phyloP scores from a whole-genome alignment of 2,113 vertebrate genomes.

The Pluvianellus socialis region DNA sequence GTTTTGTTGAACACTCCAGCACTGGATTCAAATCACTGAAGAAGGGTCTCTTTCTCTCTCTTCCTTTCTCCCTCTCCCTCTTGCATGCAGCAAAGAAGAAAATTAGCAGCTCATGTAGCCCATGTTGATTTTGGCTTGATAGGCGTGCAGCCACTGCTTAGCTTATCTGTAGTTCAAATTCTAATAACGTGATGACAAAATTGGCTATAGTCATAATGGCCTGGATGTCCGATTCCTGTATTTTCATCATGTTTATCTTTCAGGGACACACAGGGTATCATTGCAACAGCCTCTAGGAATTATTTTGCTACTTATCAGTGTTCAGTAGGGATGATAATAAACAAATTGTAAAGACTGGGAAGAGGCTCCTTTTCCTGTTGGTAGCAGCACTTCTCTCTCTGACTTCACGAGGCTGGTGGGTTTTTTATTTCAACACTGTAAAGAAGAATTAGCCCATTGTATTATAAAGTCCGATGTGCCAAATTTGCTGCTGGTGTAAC shows the following conservation, averaged over 20 bases:
- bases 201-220: neutral
- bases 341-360: neutral
- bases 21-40: slow-evolving; percentile 32
- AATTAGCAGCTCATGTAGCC: neutral
- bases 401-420: neutral
- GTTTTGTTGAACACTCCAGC: neutral
- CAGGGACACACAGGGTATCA: neutral
- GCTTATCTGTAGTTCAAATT: neutral
- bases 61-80: neutral
- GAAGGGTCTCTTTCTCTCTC: neutral
- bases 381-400: neutral
- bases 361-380: neutral
- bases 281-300: neutral
- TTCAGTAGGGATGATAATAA: slow-evolving; percentile 25
- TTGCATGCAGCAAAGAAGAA: slow-evolving; percentile 22
- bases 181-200: neutral
- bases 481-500: neutral
- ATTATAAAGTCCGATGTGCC: neutral
- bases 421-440: neutral
- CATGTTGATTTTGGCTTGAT: slow-evolving; percentile 7
- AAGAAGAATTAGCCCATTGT: neutral
- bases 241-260: neutral
- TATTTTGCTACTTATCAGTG: neutral
- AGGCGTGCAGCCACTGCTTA: neutral
- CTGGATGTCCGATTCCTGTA: neutral